Base-by-base conservation (phyloP, 92 coral and sea anemone species). In the Siderastrea siderea region DNA sequence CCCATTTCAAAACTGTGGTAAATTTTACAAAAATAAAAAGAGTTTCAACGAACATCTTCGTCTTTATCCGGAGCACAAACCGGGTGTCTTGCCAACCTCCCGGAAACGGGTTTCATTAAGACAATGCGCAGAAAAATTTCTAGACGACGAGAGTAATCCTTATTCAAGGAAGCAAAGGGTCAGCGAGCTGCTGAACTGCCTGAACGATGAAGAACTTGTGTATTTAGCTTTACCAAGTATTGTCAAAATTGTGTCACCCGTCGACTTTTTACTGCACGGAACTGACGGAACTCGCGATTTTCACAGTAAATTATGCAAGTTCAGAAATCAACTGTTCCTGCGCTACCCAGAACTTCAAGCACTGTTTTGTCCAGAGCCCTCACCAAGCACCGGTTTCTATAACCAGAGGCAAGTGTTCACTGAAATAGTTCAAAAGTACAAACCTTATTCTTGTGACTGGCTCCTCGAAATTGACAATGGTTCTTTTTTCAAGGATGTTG, bases 391-490 rank as follows among this genome's bases (percentile, higher is more conserved):
- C 0, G 38, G 38, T 26, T 26, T 26, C 38, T 26, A 26, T 26
- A 26, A 26, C 38, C 38, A 26, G 38, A 26, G 38, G 38, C 38
- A 26, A 26, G 38, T 26, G 38, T 26, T 26, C 38, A 26, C 38
- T 26, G 38, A 26, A 26, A 26, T 26, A 26, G 38, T 26, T 26
- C 38, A 26, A 26, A 26, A 26, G 38, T 47, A 68, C 69, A 77
- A 51, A 75, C 82, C 82, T 52, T 69, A 77, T 74, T 84, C 78
- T 62, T 84, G 93, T 52, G 79, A 84, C 51, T 85, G 74, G 77
- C 68, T 90, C 43, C 74, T 90, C 16, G 75, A 78, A 47, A 80
- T 86, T 68, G 90, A 79, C 78, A 78, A 84, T 71, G 90, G 90
- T 46, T 53, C 79, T 71, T 67, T 84, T 53, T 71, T 90, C 71